Evolutionary conservation across 1,140 invertebrate genomes (phyloP).

Genomic region (Macrobrachium nipponense): DNA sequence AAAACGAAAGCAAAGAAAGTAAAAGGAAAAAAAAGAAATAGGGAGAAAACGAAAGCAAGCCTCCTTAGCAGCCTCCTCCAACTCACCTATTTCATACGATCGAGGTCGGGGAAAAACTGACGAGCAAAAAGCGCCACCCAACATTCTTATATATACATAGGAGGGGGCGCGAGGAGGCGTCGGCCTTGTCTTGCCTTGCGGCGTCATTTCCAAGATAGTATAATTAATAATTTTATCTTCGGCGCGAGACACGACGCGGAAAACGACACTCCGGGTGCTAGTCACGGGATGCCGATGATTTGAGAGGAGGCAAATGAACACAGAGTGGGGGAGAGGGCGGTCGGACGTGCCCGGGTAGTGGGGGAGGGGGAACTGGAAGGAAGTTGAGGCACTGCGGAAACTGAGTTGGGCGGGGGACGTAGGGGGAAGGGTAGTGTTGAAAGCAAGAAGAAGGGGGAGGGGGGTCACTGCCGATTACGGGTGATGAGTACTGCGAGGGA

Average conservation of each 20-base stretch:
- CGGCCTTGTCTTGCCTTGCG: no score
- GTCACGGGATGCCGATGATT: neutral
- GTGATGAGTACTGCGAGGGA: neutral
- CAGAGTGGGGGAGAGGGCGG: neutral
- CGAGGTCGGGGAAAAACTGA: neutral
- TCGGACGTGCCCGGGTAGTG: neutral
- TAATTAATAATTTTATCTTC: no score
- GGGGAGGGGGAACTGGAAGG: neutral
- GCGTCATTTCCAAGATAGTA: no score
- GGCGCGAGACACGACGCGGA: no score
- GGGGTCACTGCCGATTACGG: neutral
- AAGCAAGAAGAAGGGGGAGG: no score
- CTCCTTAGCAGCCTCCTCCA: neutral
- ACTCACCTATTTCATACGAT: neutral
- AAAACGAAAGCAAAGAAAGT: neutral
- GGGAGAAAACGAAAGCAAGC: neutral
- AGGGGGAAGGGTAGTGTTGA: neutral
- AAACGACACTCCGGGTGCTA: no score
- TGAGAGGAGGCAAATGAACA: neutral
- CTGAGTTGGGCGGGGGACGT: neutral
- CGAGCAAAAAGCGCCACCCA: neutral
- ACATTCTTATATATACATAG: no score
- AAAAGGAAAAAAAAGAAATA: neutral
- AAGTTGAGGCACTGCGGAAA: neutral
- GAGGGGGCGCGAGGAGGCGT: no score